Base-by-base conservation (phyloP, 92 coral and sea anemone species). In the Palythoa caribaeorum region DNA sequence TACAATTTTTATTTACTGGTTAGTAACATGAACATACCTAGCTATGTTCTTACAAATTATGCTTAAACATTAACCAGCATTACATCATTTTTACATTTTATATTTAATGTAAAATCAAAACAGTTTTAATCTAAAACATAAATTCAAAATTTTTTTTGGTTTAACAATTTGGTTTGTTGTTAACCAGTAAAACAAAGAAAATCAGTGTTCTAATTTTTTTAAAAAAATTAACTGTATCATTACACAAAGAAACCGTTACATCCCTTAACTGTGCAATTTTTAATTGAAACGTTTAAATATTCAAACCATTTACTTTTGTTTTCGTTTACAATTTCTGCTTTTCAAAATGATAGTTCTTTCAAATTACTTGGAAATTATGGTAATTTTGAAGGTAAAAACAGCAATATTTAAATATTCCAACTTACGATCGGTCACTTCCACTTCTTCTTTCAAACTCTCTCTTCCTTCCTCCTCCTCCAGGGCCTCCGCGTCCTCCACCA, bases 361-460 rank as follows among this genome's bases (percentile, higher is more conserved):
- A 44, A 44, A 44, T 44, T 44, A 44, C 50, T 44, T 44, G 5
- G 50, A 5, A 44, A 44, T 8, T 44, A 44, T 44, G 7, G 50
- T 8, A 44, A 44, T 8, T 5, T 44, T 44, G 50, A 44, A 44
- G 28, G 10, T 3, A 47, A 47, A 81, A 65, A 66, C 5, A n/a
- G 40, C 7, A 14, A 35, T 10, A 10, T 28, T 28, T 28, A 36
- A 36, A 21, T 51, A 8, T 57, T n/a, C 28, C 37, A 71, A 93
- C 99, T 96, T 94, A 97, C 98, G 99, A 74, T 87, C 95, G 89
- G 80, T 97, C 98, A 71, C 98, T 95, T 65, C 99, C 99, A 68
- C 98, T 97, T 96, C 98, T 92, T 90, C 99, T 91, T 83, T 97
- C 99, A 87, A 91, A 97, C 50, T 97, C 99, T 57, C 99, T 89